A percentile compares a stretch with the other conserved stretches of the same genome.
Evolutionary conservation across 2,113 vertebrate species (phyloP).

Genomic region (Neogobius melanostomus): DNA sequence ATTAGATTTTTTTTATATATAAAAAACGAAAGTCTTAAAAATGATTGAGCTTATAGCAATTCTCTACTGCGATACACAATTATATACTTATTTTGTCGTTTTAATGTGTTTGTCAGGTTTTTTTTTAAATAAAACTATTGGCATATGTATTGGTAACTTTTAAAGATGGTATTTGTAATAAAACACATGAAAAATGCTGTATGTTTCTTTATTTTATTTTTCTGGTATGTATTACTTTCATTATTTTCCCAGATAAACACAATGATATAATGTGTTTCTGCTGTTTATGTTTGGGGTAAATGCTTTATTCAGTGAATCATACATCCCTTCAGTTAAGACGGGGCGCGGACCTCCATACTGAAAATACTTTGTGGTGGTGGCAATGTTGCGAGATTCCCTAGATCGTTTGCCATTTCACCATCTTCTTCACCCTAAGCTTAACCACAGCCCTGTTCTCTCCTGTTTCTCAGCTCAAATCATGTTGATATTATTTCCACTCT

Average conservation of each 20-base stretch:
- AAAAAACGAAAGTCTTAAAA: slow-evolving; percentile 1
- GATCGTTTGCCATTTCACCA: too few relatives aligned
- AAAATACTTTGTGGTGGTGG: too few relatives aligned
- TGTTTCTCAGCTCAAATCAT: too few relatives aligned
- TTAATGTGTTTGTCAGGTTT: slow-evolving; percentile 14
- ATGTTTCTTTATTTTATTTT: slow-evolving; percentile 1
- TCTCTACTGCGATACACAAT: neutral
- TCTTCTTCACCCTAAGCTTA: too few relatives aligned
- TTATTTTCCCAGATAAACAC: neutral
- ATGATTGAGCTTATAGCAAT: neutral
- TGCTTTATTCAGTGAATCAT: too few relatives aligned
- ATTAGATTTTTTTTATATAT: neutral
- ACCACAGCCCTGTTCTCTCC: too few relatives aligned
- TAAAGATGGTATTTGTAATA: slow-evolving; percentile 66
- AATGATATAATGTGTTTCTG: too few relatives aligned
- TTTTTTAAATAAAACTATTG: neutral
- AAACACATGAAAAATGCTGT: slow-evolving; percentile 32
- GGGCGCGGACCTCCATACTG: too few relatives aligned
- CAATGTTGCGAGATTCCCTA: too few relatives aligned
- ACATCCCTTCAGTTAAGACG: too few relatives aligned
- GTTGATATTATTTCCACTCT: too few relatives aligned
- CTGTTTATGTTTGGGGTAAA: too few relatives aligned
- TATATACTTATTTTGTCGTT: neutral
- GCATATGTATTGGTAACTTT: slow-evolving; percentile 36
- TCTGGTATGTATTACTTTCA: neutral